A percentile compares a stretch with the other conserved stretches of the same genome.
phyloP scores from a whole-genome alignment of 2,797 vertebrate species.

The Oreortyx pictus region DNA sequence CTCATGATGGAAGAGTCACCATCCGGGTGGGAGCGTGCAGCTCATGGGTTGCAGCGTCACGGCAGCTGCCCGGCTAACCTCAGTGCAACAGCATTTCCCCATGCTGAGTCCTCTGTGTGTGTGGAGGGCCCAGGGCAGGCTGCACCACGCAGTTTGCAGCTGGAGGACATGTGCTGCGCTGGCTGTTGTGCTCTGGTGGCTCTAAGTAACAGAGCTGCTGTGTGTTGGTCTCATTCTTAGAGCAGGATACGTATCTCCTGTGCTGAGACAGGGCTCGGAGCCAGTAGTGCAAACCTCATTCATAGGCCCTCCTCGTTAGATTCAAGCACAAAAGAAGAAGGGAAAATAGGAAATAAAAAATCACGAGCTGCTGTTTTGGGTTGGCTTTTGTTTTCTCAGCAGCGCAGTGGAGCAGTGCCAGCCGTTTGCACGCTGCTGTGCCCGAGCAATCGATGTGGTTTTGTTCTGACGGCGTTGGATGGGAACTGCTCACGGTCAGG shows the following conservation, averaged over 20 bases:
- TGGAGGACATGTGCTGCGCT: fast-evolving
- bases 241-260: fast-evolving
- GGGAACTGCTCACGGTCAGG: not conserved
- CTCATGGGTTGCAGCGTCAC: not conserved
- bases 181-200: fast-evolving
- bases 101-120: not conserved
- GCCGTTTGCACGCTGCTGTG: fast-evolving
- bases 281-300: not conserved
- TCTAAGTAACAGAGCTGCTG: fast-evolving
- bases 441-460: fast-evolving
- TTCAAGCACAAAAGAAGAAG: not conserved
- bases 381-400: not conserved
- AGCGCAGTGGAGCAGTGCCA: not conserved
- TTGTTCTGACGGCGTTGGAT: not conserved
- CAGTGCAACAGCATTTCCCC: not conserved
- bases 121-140: fast-evolving
- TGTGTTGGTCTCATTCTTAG: fast-evolving
- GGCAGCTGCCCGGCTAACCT: not conserved
- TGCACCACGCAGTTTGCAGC: fast-evolving
- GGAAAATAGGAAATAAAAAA: no score
- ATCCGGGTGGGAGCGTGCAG: not conserved
- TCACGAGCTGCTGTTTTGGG: fast-evolving
- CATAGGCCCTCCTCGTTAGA: not conserved
- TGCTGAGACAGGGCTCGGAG: fast-evolving
- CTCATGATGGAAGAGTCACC: not conserved